These are phyloP conservation scores for Gracilinanus agilis DNA, from an alignment of 2,113 vertebrate genomes.

Conservation along the genomic window DNA sequence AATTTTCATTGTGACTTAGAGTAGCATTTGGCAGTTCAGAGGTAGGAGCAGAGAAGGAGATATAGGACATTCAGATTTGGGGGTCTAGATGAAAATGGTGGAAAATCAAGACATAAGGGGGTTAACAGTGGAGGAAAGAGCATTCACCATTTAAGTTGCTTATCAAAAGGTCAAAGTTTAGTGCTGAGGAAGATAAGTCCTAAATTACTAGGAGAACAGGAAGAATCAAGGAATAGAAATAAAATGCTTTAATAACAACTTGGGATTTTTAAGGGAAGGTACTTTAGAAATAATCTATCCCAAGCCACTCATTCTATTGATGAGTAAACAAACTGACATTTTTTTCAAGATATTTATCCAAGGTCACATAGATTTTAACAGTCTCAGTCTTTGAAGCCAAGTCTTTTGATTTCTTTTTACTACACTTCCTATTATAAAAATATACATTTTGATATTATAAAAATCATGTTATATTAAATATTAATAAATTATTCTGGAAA, in stretches of 20 bases:
- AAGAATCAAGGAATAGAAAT: neutral
- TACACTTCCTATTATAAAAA: neutral
- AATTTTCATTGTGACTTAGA: neutral
- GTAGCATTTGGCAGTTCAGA: neutral
- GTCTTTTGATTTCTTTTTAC: neutral
- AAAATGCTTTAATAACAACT: neutral
- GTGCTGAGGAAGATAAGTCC: neutral
- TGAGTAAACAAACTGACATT: neutral
- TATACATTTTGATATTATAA: neutral
- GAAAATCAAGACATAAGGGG: no score
- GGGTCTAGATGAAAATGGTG: no score
- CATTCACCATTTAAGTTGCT: neutral
- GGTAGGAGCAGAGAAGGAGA: neutral
- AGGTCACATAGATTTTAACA: neutral
- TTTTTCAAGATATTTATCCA: neutral
- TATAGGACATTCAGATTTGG: no score
- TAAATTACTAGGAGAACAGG: neutral
- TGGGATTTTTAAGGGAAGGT: neutral
- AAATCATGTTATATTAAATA: neutral
- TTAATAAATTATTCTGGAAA: slow-evolving; percentile 29
- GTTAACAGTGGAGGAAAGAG: neutral
- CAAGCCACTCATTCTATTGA: neutral
- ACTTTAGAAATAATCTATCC: neutral
- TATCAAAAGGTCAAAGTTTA: neutral
- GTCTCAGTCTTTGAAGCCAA: no score